A percentile compares a stretch with the other conserved stretches of the same genome.
Evolutionary conservation across 2,888 invertebrate genomes (phyloP).

Genomic region (Chrysomela aeneicollis): DNA sequence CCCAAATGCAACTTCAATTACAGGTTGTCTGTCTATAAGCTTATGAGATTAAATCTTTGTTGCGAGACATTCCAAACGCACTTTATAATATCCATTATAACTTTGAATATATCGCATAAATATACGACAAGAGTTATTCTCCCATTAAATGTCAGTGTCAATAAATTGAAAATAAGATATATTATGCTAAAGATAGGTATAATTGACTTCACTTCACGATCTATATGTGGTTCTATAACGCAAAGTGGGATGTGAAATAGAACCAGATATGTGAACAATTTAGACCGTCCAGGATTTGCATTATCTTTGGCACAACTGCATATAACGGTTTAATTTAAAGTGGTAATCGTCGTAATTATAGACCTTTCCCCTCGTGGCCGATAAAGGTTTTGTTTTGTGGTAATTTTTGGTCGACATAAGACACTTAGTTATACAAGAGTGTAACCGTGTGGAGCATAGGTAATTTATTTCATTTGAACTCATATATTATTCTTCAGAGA

Average conservation of each 20-base stretch:
- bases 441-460: no score
- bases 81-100: conserved; percentile 12
- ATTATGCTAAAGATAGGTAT: conserved; percentile 4
- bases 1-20: background rate
- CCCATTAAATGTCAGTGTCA: conserved; percentile 18
- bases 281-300: background rate
- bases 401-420: no score
- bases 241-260: background rate
- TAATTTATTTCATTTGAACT: no score
- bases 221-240: background rate
- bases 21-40: background rate
- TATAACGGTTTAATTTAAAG: background rate
- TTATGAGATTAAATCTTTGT: background rate
- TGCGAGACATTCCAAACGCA: background rate
- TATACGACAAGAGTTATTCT: conserved; percentile 8
- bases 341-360: background rate
- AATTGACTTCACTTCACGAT: background rate
- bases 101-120: conserved; percentile 12
- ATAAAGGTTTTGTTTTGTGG: no score
- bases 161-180: conserved; percentile 16
- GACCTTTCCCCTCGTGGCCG: background rate
- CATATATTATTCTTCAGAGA: no score
- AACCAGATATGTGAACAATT: background rate
- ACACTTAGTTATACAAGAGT: no score
- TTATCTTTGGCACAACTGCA: background rate